Evolutionary conservation across 2,888 invertebrate genomes (phyloP), one percentile per base, ranked within the genome.

Genomic region (Aphidius colemani): DNA sequence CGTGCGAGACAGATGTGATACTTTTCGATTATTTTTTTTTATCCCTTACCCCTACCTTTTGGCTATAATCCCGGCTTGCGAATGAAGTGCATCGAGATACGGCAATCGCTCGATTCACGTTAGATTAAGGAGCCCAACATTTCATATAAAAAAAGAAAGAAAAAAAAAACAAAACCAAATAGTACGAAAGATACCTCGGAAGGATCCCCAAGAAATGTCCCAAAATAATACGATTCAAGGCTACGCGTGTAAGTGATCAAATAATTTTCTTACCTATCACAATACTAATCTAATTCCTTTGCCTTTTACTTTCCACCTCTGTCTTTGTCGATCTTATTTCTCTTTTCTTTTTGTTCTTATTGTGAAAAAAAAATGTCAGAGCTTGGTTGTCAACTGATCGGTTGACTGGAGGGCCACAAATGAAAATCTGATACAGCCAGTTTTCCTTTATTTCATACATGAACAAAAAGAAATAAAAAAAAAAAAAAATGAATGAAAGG

Each of bases 211-310:
- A 68, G 70, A 67, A 67, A 75, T 76, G 76, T 75, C 76, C 67
- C 75, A 75, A 70, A 75, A 69, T 64, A 75, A 74, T 68, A 69
- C 74, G 59, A 68, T 76, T 41, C 75, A 76, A 64, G 72, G 72
- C 66, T 76, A 74, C 70, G 72, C 71, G 66, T 78, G 78, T 79
- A 68, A 79, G 78, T 79, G 30, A 30, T 70, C 30, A 46, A 40
- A 11, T 45, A 60, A 53, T 45, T 18, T 43, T 61, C 46, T 61
- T 60, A 59, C 48, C 41, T 59, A 49, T 40, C 13, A 49, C 11
- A 43, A 55, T 55, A 39, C 45, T 39, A 9, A 6, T 53, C 53
- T n/a, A 41, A 13, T 40, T 46, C 48, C 44, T 8, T 41, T 7
- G 7, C 39, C 10, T 7, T 44, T 11, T 55, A 6, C n/a, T 7